Percentiles rank a stretch among this genome's conserved stretches.
These are phyloP conservation scores for Dromas ardeola DNA, from an alignment of 2,113 vertebrate genomes.

Conservation along the genomic window DNA sequence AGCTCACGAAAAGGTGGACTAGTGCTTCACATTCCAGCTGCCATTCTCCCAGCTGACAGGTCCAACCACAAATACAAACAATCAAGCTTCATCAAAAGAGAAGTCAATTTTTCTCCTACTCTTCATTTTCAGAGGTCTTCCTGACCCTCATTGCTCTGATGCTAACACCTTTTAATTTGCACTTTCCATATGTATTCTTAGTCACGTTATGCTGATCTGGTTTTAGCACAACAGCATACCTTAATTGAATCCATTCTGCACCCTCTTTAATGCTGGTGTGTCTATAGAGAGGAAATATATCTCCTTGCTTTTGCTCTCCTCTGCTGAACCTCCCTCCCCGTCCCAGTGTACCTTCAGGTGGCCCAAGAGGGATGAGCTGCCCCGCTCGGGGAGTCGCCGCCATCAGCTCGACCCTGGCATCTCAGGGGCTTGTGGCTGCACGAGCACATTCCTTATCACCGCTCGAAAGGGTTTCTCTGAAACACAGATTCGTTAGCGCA, in stretches of 20 bases:
- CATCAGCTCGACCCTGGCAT: rapidly evolving
- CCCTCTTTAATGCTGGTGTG: not conserved
- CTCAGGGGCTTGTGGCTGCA: rapidly evolving
- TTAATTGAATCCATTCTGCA: not conserved
- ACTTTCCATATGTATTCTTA: not conserved
- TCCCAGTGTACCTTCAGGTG: not conserved
- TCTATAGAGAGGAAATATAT: not conserved
- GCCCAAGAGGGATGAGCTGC: not conserved
- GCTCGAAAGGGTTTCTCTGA: not conserved
- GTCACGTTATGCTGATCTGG: not conserved
- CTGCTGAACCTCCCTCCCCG: no score
- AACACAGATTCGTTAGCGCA: rapidly evolving
- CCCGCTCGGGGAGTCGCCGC: rapidly evolving
- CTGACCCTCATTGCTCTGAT: not conserved
- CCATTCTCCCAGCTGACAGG: not conserved
- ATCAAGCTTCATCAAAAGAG: not conserved
- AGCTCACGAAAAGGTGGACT: rapidly evolving
- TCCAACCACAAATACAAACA: not conserved
- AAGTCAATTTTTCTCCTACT: not conserved
- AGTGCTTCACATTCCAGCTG: rapidly evolving
- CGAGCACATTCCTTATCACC: rapidly evolving
- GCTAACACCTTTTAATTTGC: not conserved
- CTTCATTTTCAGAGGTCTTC: not conserved
- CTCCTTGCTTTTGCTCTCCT: not conserved
- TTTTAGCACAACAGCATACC: not conserved